Percentiles rank a stretch among this genome's conserved stretches.
These are phyloP conservation scores for Pachyseris speciosa DNA, from an alignment of 64 coral and sea anemone species.

Conservation along the genomic window DNA sequence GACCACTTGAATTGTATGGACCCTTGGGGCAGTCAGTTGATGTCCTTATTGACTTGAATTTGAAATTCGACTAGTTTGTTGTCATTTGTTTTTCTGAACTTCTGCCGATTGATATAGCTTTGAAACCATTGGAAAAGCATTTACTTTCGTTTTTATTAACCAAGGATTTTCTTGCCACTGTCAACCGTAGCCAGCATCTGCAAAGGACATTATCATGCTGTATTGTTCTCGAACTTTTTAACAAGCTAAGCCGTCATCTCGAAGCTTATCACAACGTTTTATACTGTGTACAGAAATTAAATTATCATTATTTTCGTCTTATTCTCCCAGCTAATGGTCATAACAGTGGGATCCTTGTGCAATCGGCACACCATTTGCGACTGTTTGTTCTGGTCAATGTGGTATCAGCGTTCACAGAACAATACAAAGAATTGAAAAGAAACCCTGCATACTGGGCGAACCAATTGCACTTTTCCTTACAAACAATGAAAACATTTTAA, in stretches of 20 bases:
- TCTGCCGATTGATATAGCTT: not conserved
- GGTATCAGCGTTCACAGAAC: too few relatives aligned
- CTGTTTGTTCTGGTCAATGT: too few relatives aligned
- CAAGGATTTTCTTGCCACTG: too few relatives aligned
- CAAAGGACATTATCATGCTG: not conserved
- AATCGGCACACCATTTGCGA: too few relatives aligned
- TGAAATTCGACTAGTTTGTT: not conserved
- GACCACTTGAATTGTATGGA: not conserved
- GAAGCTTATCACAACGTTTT: not conserved
- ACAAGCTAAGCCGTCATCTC: conserved; percentile 17
- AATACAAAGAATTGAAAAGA: too few relatives aligned
- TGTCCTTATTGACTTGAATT: not conserved
- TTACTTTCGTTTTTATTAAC: not conserved
- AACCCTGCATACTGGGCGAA: too few relatives aligned
- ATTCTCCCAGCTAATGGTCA: not conserved
- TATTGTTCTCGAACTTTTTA: conserved; percentile 16
- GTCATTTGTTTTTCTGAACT: not conserved
- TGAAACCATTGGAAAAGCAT: not conserved
- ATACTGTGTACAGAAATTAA: conserved; percentile 43
- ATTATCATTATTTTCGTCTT: conserved; percentile 20
- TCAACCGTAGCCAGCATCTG: not conserved
- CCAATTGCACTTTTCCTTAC: too few relatives aligned
- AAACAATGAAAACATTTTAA: too few relatives aligned
- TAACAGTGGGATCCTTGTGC: not conserved
- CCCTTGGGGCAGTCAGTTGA: not conserved